Evolutionary conservation across 2,113 vertebrate species (phyloP).

Genomic region (Pipra filicauda): DNA sequence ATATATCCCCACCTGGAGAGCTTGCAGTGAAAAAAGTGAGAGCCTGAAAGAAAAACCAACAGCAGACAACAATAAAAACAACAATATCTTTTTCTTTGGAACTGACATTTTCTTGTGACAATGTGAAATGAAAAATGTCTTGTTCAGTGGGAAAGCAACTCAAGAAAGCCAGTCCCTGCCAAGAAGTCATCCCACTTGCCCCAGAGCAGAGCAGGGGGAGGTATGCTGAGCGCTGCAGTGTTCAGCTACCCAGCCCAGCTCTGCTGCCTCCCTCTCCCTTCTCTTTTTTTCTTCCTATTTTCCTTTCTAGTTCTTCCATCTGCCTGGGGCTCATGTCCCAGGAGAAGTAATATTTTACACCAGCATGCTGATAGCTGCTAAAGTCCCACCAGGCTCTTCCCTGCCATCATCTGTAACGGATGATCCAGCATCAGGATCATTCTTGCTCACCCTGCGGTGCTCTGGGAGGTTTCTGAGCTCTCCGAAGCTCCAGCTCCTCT

Average conservation of each 20-base stretch:
- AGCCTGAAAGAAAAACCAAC: neutral
- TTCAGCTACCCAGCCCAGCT: neutral
- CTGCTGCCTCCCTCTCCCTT: neutral
- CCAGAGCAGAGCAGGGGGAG: neutral
- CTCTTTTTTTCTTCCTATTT: neutral
- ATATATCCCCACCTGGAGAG: neutral
- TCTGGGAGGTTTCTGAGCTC: neutral
- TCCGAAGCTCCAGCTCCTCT: neutral
- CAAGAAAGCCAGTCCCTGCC: neutral
- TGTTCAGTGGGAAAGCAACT: neutral
- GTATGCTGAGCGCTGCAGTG: neutral
- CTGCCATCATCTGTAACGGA: fast-evolving
- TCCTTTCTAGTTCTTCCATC: neutral
- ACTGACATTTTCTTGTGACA: neutral
- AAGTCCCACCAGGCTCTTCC: neutral
- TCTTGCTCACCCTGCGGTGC: neutral
- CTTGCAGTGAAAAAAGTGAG: neutral
- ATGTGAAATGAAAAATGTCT: neutral
- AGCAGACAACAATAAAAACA: neutral
- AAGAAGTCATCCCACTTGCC: neutral
- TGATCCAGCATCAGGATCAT: neutral
- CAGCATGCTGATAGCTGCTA: neutral
- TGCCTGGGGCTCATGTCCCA: neutral
- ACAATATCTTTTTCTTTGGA: neutral
- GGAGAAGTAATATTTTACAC: neutral